These are phyloP conservation scores for Tarsius wallacei DNA, from an alignment of 2,797 vertebrate species.

Conservation along the genomic window DNA sequence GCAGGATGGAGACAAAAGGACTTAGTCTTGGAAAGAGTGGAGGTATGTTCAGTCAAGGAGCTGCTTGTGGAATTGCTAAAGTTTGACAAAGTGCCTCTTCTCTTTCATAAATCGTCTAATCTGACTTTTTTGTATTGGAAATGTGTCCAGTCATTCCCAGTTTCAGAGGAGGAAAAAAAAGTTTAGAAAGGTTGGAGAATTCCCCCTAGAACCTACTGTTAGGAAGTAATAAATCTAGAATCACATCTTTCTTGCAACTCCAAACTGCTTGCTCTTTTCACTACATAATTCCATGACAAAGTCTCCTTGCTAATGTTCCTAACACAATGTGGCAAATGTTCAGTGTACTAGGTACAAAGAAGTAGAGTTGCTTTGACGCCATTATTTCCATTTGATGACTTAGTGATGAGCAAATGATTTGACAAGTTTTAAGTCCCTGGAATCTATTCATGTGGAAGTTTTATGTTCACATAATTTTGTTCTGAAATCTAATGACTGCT, in stretches of 20 bases:
- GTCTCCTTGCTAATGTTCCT: neutral
- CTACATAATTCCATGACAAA: neutral
- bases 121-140: neutral
- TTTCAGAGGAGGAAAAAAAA: slow-evolving; percentile 16
- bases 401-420: slow-evolving; percentile 45
- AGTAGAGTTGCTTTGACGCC: neutral
- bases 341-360: neutral
- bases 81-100: neutral
- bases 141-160: neutral
- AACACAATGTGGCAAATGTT: neutral
- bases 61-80: neutral
- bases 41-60: neutral
- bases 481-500: slow-evolving; percentile 8
- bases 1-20: neutral
- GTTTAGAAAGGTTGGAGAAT: slow-evolving; percentile 20
- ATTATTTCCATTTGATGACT: slow-evolving; percentile 53
- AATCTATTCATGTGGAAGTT: slow-evolving; percentile 11
- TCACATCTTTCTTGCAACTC: neutral
- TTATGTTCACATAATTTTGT: slow-evolving; percentile 33
- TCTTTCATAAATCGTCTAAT: neutral
- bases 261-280: neutral
- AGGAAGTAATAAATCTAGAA: slow-evolving; percentile 22
- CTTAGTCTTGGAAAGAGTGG: neutral
- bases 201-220: slow-evolving; percentile 3
- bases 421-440: slow-evolving; percentile 37